These are phyloP conservation scores for Amphiprion percula DNA, from an alignment of 2,113 vertebrate species.

Conservation along the genomic window DNA sequence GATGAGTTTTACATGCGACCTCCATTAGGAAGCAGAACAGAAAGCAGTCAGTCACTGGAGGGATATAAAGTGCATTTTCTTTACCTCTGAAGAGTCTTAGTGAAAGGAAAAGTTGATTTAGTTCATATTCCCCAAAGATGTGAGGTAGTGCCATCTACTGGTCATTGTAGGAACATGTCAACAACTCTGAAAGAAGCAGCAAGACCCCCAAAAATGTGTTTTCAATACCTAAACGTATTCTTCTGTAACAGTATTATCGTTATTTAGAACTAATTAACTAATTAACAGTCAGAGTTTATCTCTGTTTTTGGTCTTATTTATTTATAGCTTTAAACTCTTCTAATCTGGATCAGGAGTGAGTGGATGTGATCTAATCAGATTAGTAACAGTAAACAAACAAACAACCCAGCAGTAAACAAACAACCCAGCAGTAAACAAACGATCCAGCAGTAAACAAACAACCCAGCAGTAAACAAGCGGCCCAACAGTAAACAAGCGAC, in stretches of 20 bases:
- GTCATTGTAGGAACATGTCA: slow-evolving; percentile 18
- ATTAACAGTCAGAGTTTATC: too few species aligned
- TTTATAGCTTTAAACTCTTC: too few species aligned
- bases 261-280: not conserved
- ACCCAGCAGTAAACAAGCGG: too few species aligned
- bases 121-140: not conserved
- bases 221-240: too few species aligned
- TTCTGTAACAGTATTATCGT: not conserved
- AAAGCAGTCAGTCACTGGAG: slow-evolving; percentile 14
- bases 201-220: not conserved
- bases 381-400: too few species aligned
- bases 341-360: too few species aligned
- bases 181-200: not conserved
- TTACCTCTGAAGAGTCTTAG: not conserved
- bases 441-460: too few species aligned
- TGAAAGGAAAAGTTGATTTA: slow-evolving; percentile 5
- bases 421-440: too few species aligned
- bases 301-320: too few species aligned
- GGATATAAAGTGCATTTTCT: slow-evolving; percentile 1
- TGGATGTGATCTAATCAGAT: too few species aligned
- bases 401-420: too few species aligned
- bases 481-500: too few species aligned
- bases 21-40: slow-evolving; percentile 11
- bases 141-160: slow-evolving; percentile 64
- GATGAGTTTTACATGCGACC: slow-evolving; percentile 10